These are phyloP conservation scores for Drosophila trapezifrons DNA, from an alignment of 1,140 invertebrate genomes.

Conservation along the genomic window DNA sequence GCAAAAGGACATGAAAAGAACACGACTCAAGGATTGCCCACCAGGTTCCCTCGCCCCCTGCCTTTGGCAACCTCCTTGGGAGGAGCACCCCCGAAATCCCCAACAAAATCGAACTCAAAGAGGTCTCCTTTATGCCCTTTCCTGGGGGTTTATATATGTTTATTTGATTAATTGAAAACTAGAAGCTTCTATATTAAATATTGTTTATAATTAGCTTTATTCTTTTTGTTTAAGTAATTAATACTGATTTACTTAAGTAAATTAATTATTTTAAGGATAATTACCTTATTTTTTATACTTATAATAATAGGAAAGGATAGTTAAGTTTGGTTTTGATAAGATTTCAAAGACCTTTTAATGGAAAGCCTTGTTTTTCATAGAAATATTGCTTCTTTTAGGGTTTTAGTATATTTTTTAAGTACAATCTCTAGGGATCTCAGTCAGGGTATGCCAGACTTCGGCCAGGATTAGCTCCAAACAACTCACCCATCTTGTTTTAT, in stretches of 20 bases:
- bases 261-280: too few species aligned
- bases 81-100: slow-evolving; percentile 5
- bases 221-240: background rate
- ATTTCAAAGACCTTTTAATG: background rate
- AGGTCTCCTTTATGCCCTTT: background rate
- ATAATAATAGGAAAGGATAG: background rate
- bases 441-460: background rate
- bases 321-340: background rate
- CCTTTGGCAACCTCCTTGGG: background rate
- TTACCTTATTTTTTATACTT: background rate
- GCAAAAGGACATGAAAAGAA: slow-evolving; percentile 81
- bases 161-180: too few species aligned
- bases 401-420: background rate
- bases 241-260: too few species aligned
- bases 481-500: slow-evolving; percentile 7
- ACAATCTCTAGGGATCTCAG: background rate
- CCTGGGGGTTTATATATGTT: too few species aligned
- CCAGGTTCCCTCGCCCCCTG: background rate
- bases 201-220: too few species aligned
- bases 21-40: slow-evolving; percentile 75
- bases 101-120: background rate
- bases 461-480: background rate
- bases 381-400: too few species aligned
- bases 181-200: too few species aligned
- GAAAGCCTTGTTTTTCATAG: background rate